Evolutionary conservation across 2,888 invertebrate genomes (phyloP), one percentile per base, ranked within the genome.

Genomic region (Perizoma flavofasciatum): DNA sequence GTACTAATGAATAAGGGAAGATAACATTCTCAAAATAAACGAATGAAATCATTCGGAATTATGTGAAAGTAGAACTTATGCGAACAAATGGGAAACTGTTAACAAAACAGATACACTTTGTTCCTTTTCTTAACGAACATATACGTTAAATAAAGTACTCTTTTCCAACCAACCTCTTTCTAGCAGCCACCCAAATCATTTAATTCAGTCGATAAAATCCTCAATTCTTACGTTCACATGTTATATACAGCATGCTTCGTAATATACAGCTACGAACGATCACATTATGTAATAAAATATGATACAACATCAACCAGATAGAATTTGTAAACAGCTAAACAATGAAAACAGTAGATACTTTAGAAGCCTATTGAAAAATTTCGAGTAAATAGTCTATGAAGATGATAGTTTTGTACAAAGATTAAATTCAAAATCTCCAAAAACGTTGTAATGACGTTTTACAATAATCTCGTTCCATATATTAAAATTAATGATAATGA

Each of bases 291-390:
- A 82, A 84, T 89, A 89, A 88, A 89, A 89, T 89, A 89, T 86
- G 63, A 77, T 84, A 73, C 72, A 88, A 86, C 83, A 78, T 74
- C 84, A 89, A 89, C 88, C 85, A 77, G 86, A 89, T 91, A 91
- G 83, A 91, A 85, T 91, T 89, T 90, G 81, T 84, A 83, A 82
- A 85, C 75, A 82, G 78, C 84, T 85, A 90, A 85, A 85, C 82
- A 82, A 81, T 82, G 66, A 72, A 78, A 79, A 75, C 73, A 71
- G 77, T 75, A 22, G 22, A 22, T 22, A 75, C 71, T 81, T 76
- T 75, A 78, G 78, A 80, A 80, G 80, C 67, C 74, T 77, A 75
- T 74, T 76, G 70, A 76, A 77, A 76, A 74, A 73, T 66, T 83
- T 72, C 75, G 74, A 79, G 71, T 79, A 76, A 73, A 79, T 65